Base-by-base conservation (phyloP, 2,888 invertebrate genomes). In the Lithophane semibrunnea region DNA sequence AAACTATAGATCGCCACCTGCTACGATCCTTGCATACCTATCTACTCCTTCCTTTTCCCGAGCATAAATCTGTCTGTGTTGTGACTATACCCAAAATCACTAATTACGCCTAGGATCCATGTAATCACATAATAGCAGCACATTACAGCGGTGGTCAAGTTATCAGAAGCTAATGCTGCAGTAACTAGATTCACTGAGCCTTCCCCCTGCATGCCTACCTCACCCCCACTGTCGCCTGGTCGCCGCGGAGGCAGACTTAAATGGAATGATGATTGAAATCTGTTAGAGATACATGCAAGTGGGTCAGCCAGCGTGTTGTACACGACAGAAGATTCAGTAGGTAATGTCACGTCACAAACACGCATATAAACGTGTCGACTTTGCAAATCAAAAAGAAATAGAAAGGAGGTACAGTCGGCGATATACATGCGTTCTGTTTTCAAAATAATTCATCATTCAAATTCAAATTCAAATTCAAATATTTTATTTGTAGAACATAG, bases 201-300 rank as follows among this genome's bases (percentile, higher is more conserved):
- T 13, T 54, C 29, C n/a, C 4, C 12, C 37, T 9, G 4, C n/a
- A 37, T 12, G 12, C 65, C n/a, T 0, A 13, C 47, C n/a, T 49
- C 66, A 18, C 29, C 10, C n/a, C n/a, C 47, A 18, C 44, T 8
- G 24, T 24, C 29, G n/a, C 44, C 37, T 4, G 72, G 8, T 5
- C 64, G 18, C 42, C 47, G 56, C 24, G 52, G 47, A n/a, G n/a
- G 10, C 58, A 24, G 7, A 42, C 60, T 63, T 67, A 70, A 76
- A 76, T 76, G 77, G 70, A 82, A 80, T 76, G 82, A 67, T 76
- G 76, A 80, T 80, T 76, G 69, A 80, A 80, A 83, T 76, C 68
- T 78, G 66, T 69, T 58, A 69, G 71, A 64, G 47, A 75, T 78
- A 65, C 75, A 18, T 29, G 49, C 42, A 61, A 66, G 60, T 70